phyloP scores from a whole-genome alignment of 2,888 invertebrate genomes.

The Camptogramma bilineatum region DNA sequence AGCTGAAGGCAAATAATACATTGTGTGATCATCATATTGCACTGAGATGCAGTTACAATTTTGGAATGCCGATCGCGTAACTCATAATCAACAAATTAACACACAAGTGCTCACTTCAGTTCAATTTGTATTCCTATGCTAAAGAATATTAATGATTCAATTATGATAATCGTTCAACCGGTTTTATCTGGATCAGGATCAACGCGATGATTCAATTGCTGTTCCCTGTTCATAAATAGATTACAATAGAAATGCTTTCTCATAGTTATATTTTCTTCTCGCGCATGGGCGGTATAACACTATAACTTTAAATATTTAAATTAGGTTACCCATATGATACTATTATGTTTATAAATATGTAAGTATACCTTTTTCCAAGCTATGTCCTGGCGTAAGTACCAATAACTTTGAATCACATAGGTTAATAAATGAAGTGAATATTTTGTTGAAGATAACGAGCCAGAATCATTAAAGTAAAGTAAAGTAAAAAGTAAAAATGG shows the following conservation, averaged over 20 bases:
- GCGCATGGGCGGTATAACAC: constrained; percentile 29
- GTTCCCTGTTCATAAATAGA: constrained; percentile 61
- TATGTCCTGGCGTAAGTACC: no score
- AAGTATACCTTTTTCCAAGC: no score
- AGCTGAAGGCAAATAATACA: not conserved
- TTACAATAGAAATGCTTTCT: constrained; percentile 53
- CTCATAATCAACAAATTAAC: constrained; percentile 40
- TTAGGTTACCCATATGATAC: constrained; percentile 5
- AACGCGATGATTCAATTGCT: constrained; percentile 51
- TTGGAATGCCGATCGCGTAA: constrained; percentile 42
- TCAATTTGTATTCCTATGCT: constrained; percentile 50
- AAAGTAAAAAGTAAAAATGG: not conserved
- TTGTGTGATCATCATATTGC: not conserved
- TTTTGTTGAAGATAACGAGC: no score
- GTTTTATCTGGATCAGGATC: constrained; percentile 57
- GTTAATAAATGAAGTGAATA: no score
- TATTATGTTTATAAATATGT: no score
- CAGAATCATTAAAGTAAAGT: no score
- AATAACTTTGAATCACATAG: no score
- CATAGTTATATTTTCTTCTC: not conserved
- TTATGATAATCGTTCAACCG: constrained; percentile 49
- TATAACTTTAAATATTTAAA: constrained; percentile 41
- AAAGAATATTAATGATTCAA: constrained; percentile 42
- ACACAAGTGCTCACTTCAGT: constrained; percentile 43
- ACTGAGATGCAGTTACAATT: constrained; percentile 9